Evolutionary conservation across 2,797 vertebrate species (phyloP).

Genomic region (Siniperca obscura): DNA sequence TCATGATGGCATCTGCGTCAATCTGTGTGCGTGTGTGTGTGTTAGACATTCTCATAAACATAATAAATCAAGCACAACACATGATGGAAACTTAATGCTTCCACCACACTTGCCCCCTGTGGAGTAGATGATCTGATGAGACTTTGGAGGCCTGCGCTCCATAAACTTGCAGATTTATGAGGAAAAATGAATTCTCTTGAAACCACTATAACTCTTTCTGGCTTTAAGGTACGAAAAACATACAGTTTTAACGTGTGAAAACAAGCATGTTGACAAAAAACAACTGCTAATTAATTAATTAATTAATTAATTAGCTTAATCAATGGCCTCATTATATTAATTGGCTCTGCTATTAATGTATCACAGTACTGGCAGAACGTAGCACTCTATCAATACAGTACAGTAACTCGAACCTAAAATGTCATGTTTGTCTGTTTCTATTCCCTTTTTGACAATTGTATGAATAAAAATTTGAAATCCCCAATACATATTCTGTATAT

Average conservation of each 20-base stretch:
- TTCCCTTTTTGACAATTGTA: not conserved
- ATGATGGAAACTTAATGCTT: conserved; percentile 52
- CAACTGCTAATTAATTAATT: conserved; percentile 60
- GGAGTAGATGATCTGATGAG: conserved; percentile 70
- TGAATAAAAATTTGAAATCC: not conserved
- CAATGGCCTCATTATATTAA: conserved; percentile 57
- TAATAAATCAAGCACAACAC: conserved; percentile 54
- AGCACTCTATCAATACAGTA: conserved; percentile 12
- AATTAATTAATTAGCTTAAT: conserved; percentile 55
- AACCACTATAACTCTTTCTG: conserved; percentile 45
- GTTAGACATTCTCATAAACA: conserved; percentile 44
- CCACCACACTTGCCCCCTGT: conserved; percentile 45
- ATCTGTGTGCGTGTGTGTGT: conserved; percentile 19
- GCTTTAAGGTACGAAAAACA: conserved; percentile 42
- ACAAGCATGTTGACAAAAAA: conserved; percentile 52
- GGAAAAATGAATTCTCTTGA: conserved; percentile 53
- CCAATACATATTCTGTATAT: not conserved
- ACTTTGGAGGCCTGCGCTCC: conserved; percentile 50
- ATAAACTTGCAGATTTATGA: conserved; percentile 72
- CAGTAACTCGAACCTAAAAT: conserved; percentile 3
- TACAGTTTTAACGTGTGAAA: conserved; percentile 42
- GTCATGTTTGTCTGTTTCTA: not conserved
- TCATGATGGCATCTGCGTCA: conserved; percentile 9
- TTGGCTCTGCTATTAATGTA: conserved; percentile 33
- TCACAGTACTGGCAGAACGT: not conserved